Evolutionary conservation across 2,113 vertebrate species (phyloP).

Genomic region (Hippocampus abdominalis): DNA sequence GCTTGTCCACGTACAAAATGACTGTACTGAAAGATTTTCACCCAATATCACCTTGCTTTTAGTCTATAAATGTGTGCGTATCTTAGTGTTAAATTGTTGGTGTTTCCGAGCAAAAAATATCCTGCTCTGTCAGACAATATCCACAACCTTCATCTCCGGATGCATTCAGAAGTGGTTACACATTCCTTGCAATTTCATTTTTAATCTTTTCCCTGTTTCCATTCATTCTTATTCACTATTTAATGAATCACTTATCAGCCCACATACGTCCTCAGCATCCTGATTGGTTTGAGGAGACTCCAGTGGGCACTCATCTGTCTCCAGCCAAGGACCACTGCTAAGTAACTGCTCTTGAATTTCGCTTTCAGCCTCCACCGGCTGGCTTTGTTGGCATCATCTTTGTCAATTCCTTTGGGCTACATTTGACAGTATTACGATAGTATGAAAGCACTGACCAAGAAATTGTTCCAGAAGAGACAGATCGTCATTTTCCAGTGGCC

Average conservation of each 20-base stretch:
- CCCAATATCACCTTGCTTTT: slow-evolving; percentile 17
- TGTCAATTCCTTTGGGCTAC: not conserved
- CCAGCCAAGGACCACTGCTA: slow-evolving; percentile 30
- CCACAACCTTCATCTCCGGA: not conserved
- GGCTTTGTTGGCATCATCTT: not conserved
- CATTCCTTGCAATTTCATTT: not conserved
- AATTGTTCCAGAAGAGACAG: no score
- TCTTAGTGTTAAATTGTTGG: slow-evolving; percentile 4
- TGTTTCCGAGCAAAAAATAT: not conserved
- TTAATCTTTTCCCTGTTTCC: slow-evolving; percentile 17
- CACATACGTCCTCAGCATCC: slow-evolving; percentile 47
- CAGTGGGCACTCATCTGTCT: slow-evolving; percentile 59
- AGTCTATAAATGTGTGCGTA: slow-evolving; percentile 29
- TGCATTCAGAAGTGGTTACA: not conserved
- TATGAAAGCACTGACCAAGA: no score
- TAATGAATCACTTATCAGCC: slow-evolving; percentile 26
- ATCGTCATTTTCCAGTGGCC: no score
- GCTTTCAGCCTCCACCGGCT: not conserved
- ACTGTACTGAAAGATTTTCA: slow-evolving; percentile 25
- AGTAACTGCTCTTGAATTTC: slow-evolving; percentile 27
- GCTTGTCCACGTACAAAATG: slow-evolving; percentile 24
- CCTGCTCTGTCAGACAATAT: slow-evolving; percentile 6
- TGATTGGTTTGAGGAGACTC: slow-evolving; percentile 47
- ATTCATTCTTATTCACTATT: slow-evolving; percentile 24
- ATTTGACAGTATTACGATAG: no score